Base-by-base conservation (phyloP, 2,888 invertebrate genomes). In the Alviniconcha strummeri region DNA sequence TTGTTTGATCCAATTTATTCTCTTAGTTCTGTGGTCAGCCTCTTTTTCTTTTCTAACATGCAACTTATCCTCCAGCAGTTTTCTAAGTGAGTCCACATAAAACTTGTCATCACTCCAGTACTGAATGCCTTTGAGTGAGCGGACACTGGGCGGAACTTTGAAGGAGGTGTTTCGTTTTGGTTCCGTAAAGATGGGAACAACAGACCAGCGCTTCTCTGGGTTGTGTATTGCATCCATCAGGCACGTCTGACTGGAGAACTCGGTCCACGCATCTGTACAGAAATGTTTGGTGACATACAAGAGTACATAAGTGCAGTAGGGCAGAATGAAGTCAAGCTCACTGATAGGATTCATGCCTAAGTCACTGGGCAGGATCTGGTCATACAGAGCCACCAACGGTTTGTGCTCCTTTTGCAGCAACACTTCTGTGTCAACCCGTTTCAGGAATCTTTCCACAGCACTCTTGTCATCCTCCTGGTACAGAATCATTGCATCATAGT, bases 221-320 rank as follows among this genome's bases (percentile, higher is more conserved):
- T 90, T 88, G 55, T 88, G 84, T 56, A 91, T 91, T 4, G 91
- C 89, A 54, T 88, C 87, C 89, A 90, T 90, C 19, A 91, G 85
- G 78, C 90, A 90, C 11, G 87, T 87, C 80, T 91, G 90, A 81
- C 89, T 89, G 4, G 89, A 88, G 83, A 90, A 87, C 55, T 86
- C 87, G 60, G 87, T 87, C 90, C 90, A 91, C 55, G 85, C 87
- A 85, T 90, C 90, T 56, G 85, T 82, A 54, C 88, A 86, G 81
- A 91, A 91, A 13, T 81, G 77, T 81, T 87, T 84, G 1, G 90
- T 90, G 55, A 91, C 80, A 82, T 86, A 91, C 52, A 91, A 85
- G 85, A 91, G 90, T 8, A 90, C 87, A 79, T 89, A 91, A 4
- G 91, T 91, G 85, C 90, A 90, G 84, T 89, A 82, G 1, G 88